Evolutionary conservation across 2,797 vertebrate genomes (phyloP).

Genomic region (Anolis apletophallus): DNA sequence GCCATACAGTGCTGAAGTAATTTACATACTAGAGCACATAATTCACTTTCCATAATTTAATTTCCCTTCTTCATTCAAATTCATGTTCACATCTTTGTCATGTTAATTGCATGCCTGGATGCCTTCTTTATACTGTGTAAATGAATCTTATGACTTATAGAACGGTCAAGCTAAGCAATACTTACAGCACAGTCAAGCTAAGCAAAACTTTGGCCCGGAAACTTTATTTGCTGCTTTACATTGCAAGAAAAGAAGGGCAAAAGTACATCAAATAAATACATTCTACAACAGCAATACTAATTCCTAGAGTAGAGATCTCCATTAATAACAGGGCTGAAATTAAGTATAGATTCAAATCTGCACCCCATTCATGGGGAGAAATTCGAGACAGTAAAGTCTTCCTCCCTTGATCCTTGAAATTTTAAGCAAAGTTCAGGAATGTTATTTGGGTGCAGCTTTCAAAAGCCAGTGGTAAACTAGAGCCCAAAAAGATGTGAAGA

Average conservation of each 20-base stretch:
- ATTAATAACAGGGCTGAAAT: background rate
- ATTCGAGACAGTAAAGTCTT: background rate
- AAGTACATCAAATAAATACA: background rate
- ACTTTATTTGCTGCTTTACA: too few species aligned
- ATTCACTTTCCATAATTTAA: background rate
- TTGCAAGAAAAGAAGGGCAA: background rate
- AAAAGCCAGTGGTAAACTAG: too few species aligned
- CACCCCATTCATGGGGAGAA: background rate
- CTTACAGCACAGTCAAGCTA: too few species aligned
- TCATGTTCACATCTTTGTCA: background rate
- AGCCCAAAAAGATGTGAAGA: too few species aligned
- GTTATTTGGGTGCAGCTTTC: too few species aligned
- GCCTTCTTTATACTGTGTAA: background rate
- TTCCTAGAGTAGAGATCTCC: background rate
- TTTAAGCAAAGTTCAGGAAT: background rate
- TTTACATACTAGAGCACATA: background rate
- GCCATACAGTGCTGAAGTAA: background rate
- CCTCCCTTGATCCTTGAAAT: background rate
- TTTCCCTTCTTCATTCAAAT: background rate
- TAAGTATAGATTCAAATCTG: background rate
- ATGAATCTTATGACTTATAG: background rate
- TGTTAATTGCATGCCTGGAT: background rate
- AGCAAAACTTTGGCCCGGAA: background rate
- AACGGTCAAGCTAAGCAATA: background rate
- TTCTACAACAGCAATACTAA: too few species aligned